A percentile compares a stretch with the other conserved stretches of the same genome.
Conservation (phyloP, 2,888 invertebrate species). For the Drosophila vallismaia region DNA sequence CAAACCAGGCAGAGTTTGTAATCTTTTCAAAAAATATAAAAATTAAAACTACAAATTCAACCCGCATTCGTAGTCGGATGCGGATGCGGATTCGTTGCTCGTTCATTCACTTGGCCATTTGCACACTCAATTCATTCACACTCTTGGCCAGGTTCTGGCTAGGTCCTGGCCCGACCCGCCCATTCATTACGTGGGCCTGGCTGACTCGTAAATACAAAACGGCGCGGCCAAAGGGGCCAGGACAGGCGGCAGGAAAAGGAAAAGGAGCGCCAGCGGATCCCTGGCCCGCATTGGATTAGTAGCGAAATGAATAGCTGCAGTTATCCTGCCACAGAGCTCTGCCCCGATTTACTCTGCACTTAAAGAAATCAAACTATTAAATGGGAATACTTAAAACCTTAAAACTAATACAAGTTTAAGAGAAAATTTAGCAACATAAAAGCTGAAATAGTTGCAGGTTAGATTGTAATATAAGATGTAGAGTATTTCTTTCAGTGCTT, state of each 20-base stretch:
- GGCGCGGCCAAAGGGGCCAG: constrained; percentile 4
- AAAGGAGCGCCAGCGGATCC: constrained; percentile 29
- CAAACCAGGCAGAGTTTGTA: constrained; percentile 11
- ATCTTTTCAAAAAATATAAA: not conserved
- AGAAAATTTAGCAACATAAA: not conserved
- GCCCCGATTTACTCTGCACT: constrained; percentile 19
- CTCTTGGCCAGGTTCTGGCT: constrained; percentile 39
- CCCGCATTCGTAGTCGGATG: constrained; percentile 10
- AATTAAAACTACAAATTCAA: constrained; percentile 3
- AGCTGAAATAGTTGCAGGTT: not conserved
- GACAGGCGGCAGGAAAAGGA: constrained; percentile 4
- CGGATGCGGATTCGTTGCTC: constrained; percentile 9
- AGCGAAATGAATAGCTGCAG: constrained; percentile 66
- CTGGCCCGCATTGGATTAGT: constrained; percentile 68
- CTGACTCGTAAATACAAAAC: constrained; percentile 58
- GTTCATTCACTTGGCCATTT: constrained; percentile 38
- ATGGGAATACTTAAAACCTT: not conserved
- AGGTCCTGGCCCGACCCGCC: constrained; percentile 20
- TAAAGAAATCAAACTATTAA: not conserved
- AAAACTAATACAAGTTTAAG: not conserved
- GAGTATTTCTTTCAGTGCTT: not conserved
- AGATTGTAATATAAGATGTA: not conserved
- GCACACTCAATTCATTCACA: constrained; percentile 43
- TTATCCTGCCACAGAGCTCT: constrained; percentile 33
- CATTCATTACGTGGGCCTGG: constrained; percentile 64